Percentiles rank a stretch among this genome's conserved stretches.
Conservation (phyloP, 2,888 invertebrate genomes). For the Abrostola tripartita region DNA sequence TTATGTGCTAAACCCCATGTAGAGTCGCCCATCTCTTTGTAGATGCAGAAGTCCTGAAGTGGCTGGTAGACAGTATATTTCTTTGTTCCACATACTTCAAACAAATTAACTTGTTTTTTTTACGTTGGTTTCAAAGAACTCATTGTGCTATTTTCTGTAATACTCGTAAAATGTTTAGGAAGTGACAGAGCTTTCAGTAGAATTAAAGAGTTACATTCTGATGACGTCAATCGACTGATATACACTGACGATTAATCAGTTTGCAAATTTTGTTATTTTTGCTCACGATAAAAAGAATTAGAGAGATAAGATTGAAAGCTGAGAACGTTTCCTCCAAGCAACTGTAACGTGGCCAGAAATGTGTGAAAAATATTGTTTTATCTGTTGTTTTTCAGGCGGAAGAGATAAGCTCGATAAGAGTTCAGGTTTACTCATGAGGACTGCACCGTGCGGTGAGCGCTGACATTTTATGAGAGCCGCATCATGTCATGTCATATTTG, state of each 20-base stretch:
- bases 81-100: slow-evolving; percentile 2
- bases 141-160: slow-evolving; percentile 21
- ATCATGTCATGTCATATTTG: slow-evolving; percentile 28
- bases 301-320: slow-evolving; percentile 68
- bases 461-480: slow-evolving; percentile 32
- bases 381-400: slow-evolving; percentile 63
- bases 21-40: slow-evolving; percentile 5
- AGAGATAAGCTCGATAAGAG: slow-evolving; percentile 65
- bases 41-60: slow-evolving; percentile 1
- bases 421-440: slow-evolving; percentile 46
- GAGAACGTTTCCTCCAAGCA: slow-evolving; percentile 80
- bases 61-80: slow-evolving; percentile 5
- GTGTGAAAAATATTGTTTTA: slow-evolving; percentile 61
- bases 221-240: slow-evolving; percentile 62
- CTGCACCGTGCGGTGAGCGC: slow-evolving; percentile 37
- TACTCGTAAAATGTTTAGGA: slow-evolving; percentile 25
- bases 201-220: slow-evolving; percentile 27
- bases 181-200: slow-evolving; percentile 30
- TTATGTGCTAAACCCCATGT: slow-evolving; percentile 14
- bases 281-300: slow-evolving; percentile 67
- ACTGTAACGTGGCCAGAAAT: slow-evolving; percentile 59
- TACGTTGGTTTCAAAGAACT: slow-evolving; percentile 6
- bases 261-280: slow-evolving; percentile 71
- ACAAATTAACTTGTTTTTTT: slow-evolving; percentile 10
- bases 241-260: slow-evolving; percentile 66